Evolutionary conservation across 2,113 vertebrate genomes (phyloP).

Genomic region (Microtus montanus): DNA sequence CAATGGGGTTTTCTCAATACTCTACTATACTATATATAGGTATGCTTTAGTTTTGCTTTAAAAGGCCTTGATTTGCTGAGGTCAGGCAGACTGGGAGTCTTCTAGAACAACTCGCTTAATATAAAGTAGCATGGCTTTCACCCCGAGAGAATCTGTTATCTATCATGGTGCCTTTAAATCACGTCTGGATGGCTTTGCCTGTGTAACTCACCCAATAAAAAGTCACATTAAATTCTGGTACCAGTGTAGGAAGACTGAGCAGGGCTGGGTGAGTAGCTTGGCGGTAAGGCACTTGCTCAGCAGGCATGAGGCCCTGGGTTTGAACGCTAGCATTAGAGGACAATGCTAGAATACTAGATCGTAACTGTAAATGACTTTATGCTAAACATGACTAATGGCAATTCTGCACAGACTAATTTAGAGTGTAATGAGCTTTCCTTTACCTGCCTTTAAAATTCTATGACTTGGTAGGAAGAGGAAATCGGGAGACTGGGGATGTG

Average conservation of each 20-base stretch:
- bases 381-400: background rate
- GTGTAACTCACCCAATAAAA: conserved; percentile 51
- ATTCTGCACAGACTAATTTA: background rate
- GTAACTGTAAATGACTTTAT: conserved; percentile 24
- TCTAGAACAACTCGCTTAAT: conserved; percentile 30
- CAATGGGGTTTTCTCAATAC: background rate
- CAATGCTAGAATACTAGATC: conserved; percentile 38
- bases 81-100: background rate
- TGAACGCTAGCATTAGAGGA: conserved; percentile 62
- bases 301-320: background rate
- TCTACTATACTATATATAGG: background rate
- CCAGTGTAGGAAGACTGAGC: conserved; percentile 42
- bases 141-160: conserved; percentile 54
- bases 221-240: conserved; percentile 68
- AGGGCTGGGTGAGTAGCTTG: too few relatives aligned
- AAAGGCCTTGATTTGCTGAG: conserved; percentile 20
- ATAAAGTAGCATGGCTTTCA: conserved; percentile 54
- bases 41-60: background rate
- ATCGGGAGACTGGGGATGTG: background rate
- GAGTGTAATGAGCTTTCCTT: background rate
- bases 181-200: conserved; percentile 76
- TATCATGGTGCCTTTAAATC: conserved; percentile 76
- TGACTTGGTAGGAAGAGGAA: background rate
- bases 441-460: background rate
- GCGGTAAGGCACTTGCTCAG: background rate